Percentiles rank a stretch among this genome's conserved stretches.
Conservation (phyloP, 2,113 vertebrate species). For the Oryctolagus cuniculus region mOryCun1.1 NC_091441.1:75007001-75007500, state of each 20-base stretch:
- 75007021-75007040: too few species aligned
- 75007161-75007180: too few species aligned
- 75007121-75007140: too few species aligned
- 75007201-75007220: neutral
- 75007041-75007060: too few species aligned
- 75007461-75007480: neutral
- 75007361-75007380: conserved; percentile 56
- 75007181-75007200: neutral
- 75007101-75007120: too few species aligned
- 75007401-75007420: conserved; percentile 53
- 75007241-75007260: neutral
- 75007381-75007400: neutral
- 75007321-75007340: neutral
- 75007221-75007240: neutral
- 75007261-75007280: conserved; percentile 8
- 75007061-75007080: too few species aligned
- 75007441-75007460: conserved; percentile 17
- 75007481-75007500: neutral
- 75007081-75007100: too few species aligned
- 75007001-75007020: too few species aligned
- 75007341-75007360: conserved; percentile 17
- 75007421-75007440: conserved; percentile 52
- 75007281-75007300: neutral
- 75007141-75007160: too few species aligned
- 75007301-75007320: neutral